These are phyloP conservation scores for Leucoma salicis DNA, from an alignment of 2,888 invertebrate genomes.

Conservation along the genomic window DNA sequence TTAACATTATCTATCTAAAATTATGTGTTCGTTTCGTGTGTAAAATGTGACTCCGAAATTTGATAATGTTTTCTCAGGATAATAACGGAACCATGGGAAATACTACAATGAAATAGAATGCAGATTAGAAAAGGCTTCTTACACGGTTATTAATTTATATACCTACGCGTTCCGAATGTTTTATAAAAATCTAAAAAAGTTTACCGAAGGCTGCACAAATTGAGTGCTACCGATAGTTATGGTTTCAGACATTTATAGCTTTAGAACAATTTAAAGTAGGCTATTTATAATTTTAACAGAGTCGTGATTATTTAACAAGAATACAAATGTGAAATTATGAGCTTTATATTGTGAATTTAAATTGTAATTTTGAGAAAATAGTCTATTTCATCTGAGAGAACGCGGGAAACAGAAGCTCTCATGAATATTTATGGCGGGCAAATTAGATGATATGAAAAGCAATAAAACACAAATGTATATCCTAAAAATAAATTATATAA, in stretches of 20 bases:
- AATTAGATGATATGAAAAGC: slow-evolving; percentile 2
- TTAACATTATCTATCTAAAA: too few species aligned
- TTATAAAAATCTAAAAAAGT: background rate
- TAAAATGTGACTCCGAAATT: background rate
- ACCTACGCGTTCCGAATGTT: background rate
- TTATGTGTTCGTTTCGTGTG: too few species aligned
- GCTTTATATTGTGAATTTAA: slow-evolving; percentile 17
- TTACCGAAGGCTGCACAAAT: background rate
- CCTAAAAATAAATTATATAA: too few species aligned
- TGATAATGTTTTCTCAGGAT: background rate
- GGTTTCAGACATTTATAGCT: slow-evolving; percentile 9
- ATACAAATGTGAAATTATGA: slow-evolving; percentile 28
- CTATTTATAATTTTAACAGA: slow-evolving; percentile 22
- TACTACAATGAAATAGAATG: background rate
- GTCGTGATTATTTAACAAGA: slow-evolving; percentile 11
- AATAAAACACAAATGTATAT: too few species aligned
- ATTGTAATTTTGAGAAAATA: slow-evolving; percentile 7
- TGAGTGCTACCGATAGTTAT: too few species aligned
- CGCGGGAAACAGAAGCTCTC: slow-evolving; percentile 13
- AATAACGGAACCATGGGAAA: background rate
- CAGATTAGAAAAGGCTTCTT: background rate
- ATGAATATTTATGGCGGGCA: slow-evolving; percentile 9
- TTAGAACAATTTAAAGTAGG: slow-evolving; percentile 15
- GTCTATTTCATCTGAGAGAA: slow-evolving; percentile 7
- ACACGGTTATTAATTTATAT: background rate